Conservation (phyloP, 2,888 invertebrate genomes). For the Cotesia congregata region DNA sequence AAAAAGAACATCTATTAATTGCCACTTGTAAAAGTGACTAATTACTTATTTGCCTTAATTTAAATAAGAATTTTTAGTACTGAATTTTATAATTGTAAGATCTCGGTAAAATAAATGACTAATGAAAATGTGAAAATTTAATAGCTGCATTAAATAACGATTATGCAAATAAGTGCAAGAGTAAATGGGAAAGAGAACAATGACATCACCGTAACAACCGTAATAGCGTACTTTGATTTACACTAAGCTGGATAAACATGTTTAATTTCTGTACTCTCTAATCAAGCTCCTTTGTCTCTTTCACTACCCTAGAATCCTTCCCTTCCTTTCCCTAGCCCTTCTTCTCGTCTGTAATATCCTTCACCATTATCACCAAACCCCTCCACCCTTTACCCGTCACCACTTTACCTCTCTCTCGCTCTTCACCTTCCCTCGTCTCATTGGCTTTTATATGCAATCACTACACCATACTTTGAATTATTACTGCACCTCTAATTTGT, state of each 20-base stretch:
- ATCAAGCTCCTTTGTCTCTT: background rate
- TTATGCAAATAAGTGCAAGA: slow-evolving; percentile 54
- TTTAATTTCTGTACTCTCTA: slow-evolving; percentile 44
- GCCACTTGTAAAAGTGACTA: no score
- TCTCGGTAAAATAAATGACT: slow-evolving; percentile 2
- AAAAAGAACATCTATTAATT: no score
- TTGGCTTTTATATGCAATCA: background rate
- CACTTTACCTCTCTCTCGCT: slow-evolving; percentile 9
- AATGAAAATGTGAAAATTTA: background rate
- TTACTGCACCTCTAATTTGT: slow-evolving; percentile 68
- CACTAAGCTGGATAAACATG: slow-evolving; percentile 58
- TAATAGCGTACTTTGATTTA: slow-evolving; percentile 63
- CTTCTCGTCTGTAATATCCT: background rate
- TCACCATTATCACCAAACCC: background rate
- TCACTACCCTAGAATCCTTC: slow-evolving; percentile 25
- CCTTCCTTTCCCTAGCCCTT: slow-evolving; percentile 4
- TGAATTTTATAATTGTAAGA: background rate
- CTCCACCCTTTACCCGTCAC: slow-evolving; percentile 10
- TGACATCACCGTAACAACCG: slow-evolving; percentile 39
- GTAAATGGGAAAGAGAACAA: slow-evolving; percentile 42
- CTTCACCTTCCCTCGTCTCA: slow-evolving; percentile 1
- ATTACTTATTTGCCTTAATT: no score
- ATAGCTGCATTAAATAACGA: slow-evolving; percentile 43
- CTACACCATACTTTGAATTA: slow-evolving; percentile 55
- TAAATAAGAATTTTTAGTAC: background rate